Conservation (phyloP, 2,888 invertebrate genomes). For the Matsumyia berberina region DNA sequence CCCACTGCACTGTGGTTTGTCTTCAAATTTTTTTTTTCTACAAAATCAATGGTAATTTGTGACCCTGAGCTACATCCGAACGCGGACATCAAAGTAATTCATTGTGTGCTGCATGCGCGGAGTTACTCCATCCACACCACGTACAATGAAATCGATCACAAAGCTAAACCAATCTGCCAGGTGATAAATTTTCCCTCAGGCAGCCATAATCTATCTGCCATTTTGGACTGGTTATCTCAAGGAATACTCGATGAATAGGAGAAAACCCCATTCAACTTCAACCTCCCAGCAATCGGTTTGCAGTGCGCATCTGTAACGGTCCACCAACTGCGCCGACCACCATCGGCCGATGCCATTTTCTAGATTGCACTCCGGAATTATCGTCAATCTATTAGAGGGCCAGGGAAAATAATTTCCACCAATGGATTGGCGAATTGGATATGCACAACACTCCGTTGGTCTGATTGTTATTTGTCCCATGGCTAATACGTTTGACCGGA, state of each 20-base stretch:
- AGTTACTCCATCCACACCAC: conserved; percentile 13
- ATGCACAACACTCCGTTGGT: conserved; percentile 48
- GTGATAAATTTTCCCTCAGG: conserved; percentile 71
- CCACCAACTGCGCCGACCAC: conserved; percentile 40
- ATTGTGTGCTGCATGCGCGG: not conserved
- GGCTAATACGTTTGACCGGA: conserved; percentile 71
- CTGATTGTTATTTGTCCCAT: conserved; percentile 75
- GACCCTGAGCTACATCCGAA: conserved; percentile 40
- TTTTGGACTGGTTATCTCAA: conserved; percentile 17
- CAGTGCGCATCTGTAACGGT: conserved; percentile 55
- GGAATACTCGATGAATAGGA: conserved; percentile 22
- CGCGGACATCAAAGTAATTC: conserved; percentile 23
- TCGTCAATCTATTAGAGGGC: conserved; percentile 71
- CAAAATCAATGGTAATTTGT: conserved; percentile 53
- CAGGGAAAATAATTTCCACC: conserved; percentile 61
- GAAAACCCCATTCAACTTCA: conserved; percentile 59
- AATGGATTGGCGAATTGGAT: not conserved
- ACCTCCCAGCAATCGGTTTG: conserved; percentile 62
- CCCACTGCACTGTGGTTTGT: conserved; percentile 32
- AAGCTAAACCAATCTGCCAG: conserved; percentile 53
- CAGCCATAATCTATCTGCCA: conserved; percentile 37
- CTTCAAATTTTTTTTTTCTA: not conserved
- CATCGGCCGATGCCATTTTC: conserved; percentile 57
- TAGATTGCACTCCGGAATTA: conserved; percentile 57
- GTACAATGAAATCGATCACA: conserved; percentile 60